Conservation (phyloP, 2,888 invertebrate genomes). For the Nomada ruficornis region DNA sequence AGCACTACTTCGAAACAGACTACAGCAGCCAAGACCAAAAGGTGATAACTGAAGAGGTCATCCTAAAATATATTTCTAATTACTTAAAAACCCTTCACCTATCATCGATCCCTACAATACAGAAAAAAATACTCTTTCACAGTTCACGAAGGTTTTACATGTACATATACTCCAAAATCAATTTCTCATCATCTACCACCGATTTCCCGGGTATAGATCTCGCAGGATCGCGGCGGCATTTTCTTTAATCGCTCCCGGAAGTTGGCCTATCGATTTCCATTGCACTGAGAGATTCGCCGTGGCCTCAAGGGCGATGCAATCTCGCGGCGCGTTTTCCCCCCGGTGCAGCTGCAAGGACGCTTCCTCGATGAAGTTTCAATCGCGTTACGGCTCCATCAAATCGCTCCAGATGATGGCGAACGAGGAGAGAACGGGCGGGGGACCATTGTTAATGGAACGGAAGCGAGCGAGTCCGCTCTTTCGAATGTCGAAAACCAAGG, state of each 20-base stretch:
- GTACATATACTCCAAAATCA: background rate
- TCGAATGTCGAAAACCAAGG: background rate
- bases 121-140: too few relatives aligned
- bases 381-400: conserved; percentile 61
- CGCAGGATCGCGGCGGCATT: conserved; percentile 1
- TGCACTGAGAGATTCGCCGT: conserved; percentile 27
- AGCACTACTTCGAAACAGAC: too few relatives aligned
- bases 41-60: too few relatives aligned
- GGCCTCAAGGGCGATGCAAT: conserved; percentile 34
- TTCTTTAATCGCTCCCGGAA: conserved; percentile 11
- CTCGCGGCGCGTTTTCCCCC: conserved; percentile 26
- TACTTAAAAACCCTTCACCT: background rate
- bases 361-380: conserved; percentile 62
- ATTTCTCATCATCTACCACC: background rate
- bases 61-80: too few relatives aligned
- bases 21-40: too few relatives aligned
- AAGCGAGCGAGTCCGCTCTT: conserved; percentile 14
- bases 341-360: conserved; percentile 43
- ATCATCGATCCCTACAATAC: background rate
- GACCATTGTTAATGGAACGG: conserved; percentile 30
- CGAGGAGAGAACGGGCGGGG: conserved; percentile 34
- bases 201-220: background rate
- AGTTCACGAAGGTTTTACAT: background rate
- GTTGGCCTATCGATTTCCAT: conserved; percentile 43
- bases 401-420: conserved; percentile 53